Evolutionary conservation across 2,888 invertebrate genomes (phyloP).

Genomic region (Melieria crassipennis): DNA sequence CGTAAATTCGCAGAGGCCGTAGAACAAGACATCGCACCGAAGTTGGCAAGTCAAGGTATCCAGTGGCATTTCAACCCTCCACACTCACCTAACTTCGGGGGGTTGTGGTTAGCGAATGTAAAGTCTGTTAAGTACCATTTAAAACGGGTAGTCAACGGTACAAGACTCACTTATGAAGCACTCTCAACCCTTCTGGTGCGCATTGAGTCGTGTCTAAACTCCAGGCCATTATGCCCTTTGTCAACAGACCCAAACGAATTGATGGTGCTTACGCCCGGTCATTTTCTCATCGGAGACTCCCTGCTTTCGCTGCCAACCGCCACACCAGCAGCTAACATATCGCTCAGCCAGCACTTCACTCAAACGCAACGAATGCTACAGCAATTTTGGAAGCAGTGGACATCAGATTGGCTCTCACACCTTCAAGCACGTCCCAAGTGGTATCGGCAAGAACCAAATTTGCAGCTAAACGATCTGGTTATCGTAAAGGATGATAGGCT

Average conservation of each 20-base stretch:
- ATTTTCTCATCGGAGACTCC: constrained; percentile 33
- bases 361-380: constrained; percentile 19
- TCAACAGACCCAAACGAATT: constrained; percentile 23
- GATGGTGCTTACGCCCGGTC: constrained; percentile 32
- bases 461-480: constrained; percentile 32
- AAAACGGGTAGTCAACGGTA: constrained; percentile 17
- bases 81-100: constrained; percentile 24
- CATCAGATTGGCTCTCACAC: too few species aligned
- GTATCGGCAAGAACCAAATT: constrained; percentile 8
- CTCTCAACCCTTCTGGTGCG: constrained; percentile 24
- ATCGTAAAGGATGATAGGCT: constrained; percentile 30
- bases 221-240: constrained; percentile 22
- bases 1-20: not conserved
- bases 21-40: not conserved
- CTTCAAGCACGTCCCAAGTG: too few species aligned
- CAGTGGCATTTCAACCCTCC: constrained; percentile 36
- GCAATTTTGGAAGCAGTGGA: constrained; percentile 37
- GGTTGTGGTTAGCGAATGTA: constrained; percentile 29
- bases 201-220: constrained; percentile 34
- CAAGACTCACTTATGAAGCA: constrained; percentile 22
- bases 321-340: constrained; percentile 34
- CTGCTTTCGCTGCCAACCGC: constrained; percentile 33
- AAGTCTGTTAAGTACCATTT: constrained; percentile 24
- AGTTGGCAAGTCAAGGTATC: constrained; percentile 19
- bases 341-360: constrained; percentile 33